Evolutionary conservation across 1,140 invertebrate species (phyloP).

Genomic region (Campoletis sonorensis): DNA sequence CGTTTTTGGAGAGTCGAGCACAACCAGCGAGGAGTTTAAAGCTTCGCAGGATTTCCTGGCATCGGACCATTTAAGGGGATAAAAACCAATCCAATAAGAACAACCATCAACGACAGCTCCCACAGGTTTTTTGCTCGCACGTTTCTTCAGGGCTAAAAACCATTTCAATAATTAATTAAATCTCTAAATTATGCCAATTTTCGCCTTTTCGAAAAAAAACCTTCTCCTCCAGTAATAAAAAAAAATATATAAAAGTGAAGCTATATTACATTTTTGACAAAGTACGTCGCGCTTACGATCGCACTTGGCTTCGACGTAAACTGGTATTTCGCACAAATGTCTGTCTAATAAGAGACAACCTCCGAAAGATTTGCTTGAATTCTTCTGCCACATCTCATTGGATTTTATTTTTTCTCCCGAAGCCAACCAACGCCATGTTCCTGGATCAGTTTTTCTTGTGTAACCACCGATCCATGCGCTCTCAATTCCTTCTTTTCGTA

Average conservation of each 20-base stretch:
- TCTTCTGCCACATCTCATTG: conserved; percentile 51
- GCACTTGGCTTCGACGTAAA: conserved; percentile 72
- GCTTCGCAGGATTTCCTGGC: conserved; percentile 43
- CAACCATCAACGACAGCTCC: conserved; percentile 38
- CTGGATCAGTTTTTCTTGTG: conserved; percentile 27
- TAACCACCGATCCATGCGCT: conserved; percentile 63
- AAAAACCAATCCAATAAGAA: conserved; percentile 54
- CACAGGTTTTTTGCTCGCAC: conserved; percentile 22
- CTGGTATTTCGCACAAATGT: conserved; percentile 66
- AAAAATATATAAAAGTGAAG: background rate
- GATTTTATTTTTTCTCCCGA: conserved; percentile 52
- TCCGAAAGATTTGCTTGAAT: conserved; percentile 48
- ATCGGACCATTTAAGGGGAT: conserved; percentile 43
- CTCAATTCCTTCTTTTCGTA: conserved; percentile 56
- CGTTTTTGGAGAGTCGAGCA: conserved; percentile 51
- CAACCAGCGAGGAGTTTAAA: conserved; percentile 48
- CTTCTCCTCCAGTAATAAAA: background rate
- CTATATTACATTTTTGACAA: conserved; percentile 71
- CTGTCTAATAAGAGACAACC: conserved; percentile 75
- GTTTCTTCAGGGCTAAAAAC: conserved; percentile 38
- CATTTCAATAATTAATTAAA: too few relatives aligned
- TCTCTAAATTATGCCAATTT: too few relatives aligned
- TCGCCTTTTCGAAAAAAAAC: too few relatives aligned
- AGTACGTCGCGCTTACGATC: conserved; percentile 74
- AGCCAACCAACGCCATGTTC: conserved; percentile 58